Conservation (phyloP, 2,797 vertebrate species). For the Sandelia bainsii region DNA sequence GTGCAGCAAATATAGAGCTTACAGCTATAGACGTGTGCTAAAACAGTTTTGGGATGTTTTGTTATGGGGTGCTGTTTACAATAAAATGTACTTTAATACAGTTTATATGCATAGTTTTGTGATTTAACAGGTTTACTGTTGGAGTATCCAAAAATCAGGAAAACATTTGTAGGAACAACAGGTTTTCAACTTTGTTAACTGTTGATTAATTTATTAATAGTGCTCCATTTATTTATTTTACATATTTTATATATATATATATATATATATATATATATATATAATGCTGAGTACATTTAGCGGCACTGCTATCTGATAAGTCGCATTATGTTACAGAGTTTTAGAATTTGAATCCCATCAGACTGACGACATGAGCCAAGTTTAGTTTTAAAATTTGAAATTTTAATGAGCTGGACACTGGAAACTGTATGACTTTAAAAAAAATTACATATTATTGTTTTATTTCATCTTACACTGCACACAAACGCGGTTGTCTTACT, state of each 20-base stretch:
- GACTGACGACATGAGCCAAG: background rate
- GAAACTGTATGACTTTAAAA: too few species aligned
- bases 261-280: background rate
- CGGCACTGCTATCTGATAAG: background rate
- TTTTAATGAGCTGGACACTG: background rate
- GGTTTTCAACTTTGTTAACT: background rate
- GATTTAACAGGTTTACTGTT: background rate
- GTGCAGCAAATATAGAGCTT: background rate
- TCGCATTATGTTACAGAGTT: background rate
- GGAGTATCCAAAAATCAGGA: background rate
- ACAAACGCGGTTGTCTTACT: background rate
- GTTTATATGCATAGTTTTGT: background rate
- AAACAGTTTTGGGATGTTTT: background rate
- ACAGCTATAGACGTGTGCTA: background rate
- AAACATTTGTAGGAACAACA: background rate
- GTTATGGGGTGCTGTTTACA: background rate
- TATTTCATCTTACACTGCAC: background rate
- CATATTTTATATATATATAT: background rate
- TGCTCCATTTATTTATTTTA: background rate
- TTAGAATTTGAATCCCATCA: background rate
- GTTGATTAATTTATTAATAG: background rate
- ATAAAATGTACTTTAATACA: background rate
- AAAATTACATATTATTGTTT: background rate
- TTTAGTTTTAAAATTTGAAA: slow-evolving; percentile 7
- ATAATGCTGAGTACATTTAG: background rate